Evolutionary conservation across 35 echinoderm and acorn worm genomes (phyloP).

Genomic region (Apostichopus parvimensis): DNA sequence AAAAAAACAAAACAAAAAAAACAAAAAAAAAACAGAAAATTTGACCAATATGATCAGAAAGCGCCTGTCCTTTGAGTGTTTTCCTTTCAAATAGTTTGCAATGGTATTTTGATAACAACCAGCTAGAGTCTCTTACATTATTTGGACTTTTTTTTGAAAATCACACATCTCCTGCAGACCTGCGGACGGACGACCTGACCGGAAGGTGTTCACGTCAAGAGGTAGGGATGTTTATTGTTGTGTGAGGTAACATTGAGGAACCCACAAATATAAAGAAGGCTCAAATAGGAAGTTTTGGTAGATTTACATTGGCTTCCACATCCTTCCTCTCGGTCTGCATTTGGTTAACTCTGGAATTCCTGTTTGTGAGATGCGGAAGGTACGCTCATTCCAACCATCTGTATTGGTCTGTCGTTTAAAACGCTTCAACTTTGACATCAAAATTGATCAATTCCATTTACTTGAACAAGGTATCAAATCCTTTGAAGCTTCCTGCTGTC

Average conservation of each 20-base stretch:
- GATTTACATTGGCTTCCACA: conserved; percentile 25
- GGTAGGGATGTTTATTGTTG: conserved; percentile 17
- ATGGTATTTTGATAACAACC: no score
- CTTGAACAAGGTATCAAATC: not conserved
- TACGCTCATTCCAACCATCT: not conserved
- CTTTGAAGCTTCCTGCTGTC: not conserved
- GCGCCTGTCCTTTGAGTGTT: no score
- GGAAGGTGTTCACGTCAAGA: not conserved
- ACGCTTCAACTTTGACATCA: not conserved
- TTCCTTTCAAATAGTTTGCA: no score
- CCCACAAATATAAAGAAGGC: not conserved
- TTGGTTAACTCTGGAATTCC: conserved; percentile 12
- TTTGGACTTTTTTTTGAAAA: no score
- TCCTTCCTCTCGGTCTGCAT: conserved; percentile 15
- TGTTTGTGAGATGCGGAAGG: not conserved
- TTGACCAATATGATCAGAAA: no score
- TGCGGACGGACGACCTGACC: conserved; percentile 4
- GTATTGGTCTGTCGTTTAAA: not conserved
- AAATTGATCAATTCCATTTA: not conserved
- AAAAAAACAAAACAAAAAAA: no score
- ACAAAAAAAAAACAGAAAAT: no score
- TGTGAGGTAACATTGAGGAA: conserved; percentile 28
- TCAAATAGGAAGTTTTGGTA: conserved; percentile 15
- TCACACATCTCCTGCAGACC: no score
- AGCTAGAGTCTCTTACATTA: no score